A percentile compares a stretch with the other conserved stretches of the same genome.
Conservation (phyloP, 2,113 vertebrate species). For the Tyrannus savana region DNA sequence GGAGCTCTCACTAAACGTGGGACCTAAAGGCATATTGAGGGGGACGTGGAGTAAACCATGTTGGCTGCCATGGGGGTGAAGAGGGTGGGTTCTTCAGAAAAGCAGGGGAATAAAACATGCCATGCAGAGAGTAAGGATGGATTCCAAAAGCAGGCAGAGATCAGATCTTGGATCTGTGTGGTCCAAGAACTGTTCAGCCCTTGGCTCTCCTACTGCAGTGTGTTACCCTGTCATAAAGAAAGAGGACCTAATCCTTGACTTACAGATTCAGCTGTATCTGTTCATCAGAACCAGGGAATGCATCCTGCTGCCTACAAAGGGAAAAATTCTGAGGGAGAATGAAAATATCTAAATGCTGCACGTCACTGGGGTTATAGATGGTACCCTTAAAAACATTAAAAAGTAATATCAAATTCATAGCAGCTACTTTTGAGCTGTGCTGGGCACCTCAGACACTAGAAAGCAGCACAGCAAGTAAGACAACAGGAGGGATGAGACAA, state of each 20-base stretch:
- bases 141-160: background rate
- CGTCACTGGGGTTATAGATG: background rate
- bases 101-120: background rate
- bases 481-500: background rate
- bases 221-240: background rate
- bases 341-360: background rate
- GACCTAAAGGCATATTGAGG: background rate
- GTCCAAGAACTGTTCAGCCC: fast-evolving
- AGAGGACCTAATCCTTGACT: background rate
- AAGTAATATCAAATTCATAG: too few species aligned
- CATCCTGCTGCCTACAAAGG: background rate
- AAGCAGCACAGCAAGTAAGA: background rate
- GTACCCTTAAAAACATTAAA: fast-evolving
- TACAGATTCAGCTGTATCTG: background rate
- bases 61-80: background rate
- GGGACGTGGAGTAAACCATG: background rate
- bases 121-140: background rate
- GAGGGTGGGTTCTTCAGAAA: background rate
- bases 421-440: background rate
- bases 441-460: background rate
- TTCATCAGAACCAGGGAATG: background rate
- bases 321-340: background rate
- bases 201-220: fast-evolving
- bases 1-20: fast-evolving
- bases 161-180: background rate